Evolutionary conservation across 2,888 invertebrate genomes (phyloP).

Genomic region (Neuroscelio doddi): DNA sequence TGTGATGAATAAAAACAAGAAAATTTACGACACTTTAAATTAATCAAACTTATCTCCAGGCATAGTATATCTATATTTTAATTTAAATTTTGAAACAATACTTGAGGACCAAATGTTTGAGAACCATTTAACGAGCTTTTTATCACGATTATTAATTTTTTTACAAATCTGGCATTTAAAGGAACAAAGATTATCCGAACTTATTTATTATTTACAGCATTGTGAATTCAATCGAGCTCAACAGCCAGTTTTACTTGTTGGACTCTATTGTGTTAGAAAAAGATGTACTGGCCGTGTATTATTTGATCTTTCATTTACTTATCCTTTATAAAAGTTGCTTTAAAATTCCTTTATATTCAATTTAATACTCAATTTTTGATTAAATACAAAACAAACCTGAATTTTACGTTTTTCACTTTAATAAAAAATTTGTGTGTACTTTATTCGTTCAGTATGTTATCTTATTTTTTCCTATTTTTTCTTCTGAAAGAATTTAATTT

Average conservation of each 20-base stretch:
- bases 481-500: slow-evolving; percentile 40
- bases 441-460: slow-evolving; percentile 16
- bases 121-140: no score
- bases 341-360: slow-evolving; percentile 6
- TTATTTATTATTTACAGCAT: slow-evolving; percentile 36
- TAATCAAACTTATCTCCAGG: no score
- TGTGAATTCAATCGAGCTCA: slow-evolving; percentile 25
- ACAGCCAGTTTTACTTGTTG: slow-evolving; percentile 15
- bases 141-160: no score
- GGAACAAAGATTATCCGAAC: slow-evolving; percentile 23
- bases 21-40: no score
- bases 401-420: not conserved
- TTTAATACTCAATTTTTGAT: slow-evolving; percentile 1
- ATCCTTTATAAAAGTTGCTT: slow-evolving; percentile 6
- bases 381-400: no score
- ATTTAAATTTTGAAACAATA: no score
- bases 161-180: not conserved
- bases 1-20: no score
- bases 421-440: not conserved
- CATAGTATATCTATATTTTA: no score
- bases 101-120: no score
- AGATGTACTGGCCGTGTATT: slow-evolving; percentile 14
- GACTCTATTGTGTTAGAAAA: slow-evolving; percentile 12
- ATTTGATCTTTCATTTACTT: slow-evolving; percentile 24
- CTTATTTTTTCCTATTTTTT: slow-evolving; percentile 28